phyloP scores from a whole-genome alignment of 2,888 invertebrate genomes.

The Cephus spinipes region DNA sequence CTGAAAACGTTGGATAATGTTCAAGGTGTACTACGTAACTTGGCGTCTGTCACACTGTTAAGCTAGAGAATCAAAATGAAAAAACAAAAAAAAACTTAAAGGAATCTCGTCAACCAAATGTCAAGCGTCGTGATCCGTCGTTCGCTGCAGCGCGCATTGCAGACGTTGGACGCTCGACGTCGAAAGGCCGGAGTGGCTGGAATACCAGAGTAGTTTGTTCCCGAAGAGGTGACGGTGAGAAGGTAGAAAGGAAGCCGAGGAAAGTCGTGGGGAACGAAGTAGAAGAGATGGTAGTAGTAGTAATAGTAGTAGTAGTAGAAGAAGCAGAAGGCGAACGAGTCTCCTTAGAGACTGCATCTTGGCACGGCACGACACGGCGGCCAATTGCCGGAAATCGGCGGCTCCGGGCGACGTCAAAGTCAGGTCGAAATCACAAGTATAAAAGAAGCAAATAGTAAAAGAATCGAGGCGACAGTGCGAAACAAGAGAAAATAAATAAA shows the following conservation, averaged over 20 bases:
- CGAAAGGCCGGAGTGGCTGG: slow-evolving; percentile 18
- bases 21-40: background rate
- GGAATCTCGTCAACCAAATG: background rate
- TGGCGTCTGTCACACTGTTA: background rate
- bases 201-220: slow-evolving; percentile 17
- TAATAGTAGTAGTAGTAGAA: background rate
- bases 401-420: slow-evolving; percentile 42
- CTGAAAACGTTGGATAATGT: background rate
- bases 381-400: slow-evolving; percentile 50
- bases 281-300: background rate
- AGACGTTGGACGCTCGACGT: slow-evolving; percentile 1
- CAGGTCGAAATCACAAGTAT: slow-evolving; percentile 33
- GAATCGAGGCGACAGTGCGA: slow-evolving; percentile 30
- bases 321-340: slow-evolving; percentile 8
- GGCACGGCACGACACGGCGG: slow-evolving; percentile 31
- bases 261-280: slow-evolving; percentile 14
- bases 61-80: background rate
- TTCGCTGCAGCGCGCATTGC: background rate
- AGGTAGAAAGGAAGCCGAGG: slow-evolving; percentile 15
- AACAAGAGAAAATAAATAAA: slow-evolving; percentile 44
- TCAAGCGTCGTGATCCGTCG: background rate
- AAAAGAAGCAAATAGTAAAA: slow-evolving; percentile 31
- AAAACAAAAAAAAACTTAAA: background rate
- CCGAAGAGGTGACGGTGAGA: slow-evolving; percentile 11
- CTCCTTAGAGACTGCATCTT: slow-evolving; percentile 40